Evolutionary conservation across 2,113 vertebrate species (phyloP), one percentile per base, ranked within the genome.

Genomic region (Montifringilla adamsi): DNA sequence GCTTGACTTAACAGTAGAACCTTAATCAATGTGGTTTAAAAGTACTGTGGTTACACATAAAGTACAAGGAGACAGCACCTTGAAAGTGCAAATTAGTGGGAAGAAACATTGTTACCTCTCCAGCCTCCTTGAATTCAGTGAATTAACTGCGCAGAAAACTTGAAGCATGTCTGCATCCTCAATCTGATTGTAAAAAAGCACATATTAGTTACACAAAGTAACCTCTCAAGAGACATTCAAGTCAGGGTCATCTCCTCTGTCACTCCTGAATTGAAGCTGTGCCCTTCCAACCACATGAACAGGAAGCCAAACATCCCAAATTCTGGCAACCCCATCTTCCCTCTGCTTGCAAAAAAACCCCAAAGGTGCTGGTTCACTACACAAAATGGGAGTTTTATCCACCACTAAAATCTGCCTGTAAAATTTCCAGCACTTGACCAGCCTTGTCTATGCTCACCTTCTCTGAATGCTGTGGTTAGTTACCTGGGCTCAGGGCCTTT

Each of bases 11-110:
- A 93, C 96, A 95, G 94, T 78, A 84, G 80, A 96, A 92, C 91
- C 86, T 95, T 97, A 96, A 96, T 96, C 96, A 96, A 95, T 92
- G 95, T 63, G 39, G 52, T 94, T 97, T 93, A 94, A 93, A 97
- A 93, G 83, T 41, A 84, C 86, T 41, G 68, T 56, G 81, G 86
- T 90, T 94, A 74, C 6, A 4, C 11, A 1, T 46, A 67, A 94
- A 94, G 92, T 81, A 92, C 94, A 97, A 94, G 96, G 60, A 90
- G 73, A 60, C 52, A 64, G 76, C 44, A 90, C 76, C 73, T 92
- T 94, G 76, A 97, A 95, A 92, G 86, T 87, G 94, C 91, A 95
- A 95, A 97, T 95, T 96, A 95, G 89, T 70, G 62, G 86, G 84
- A 94, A 92, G 91, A 96, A 93, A 92, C 88, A 93, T 52, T 94